A percentile compares a stretch with the other conserved stretches of the same genome.
Evolutionary conservation across 2,113 vertebrate species (phyloP).

Genomic region (Tetrax tetrax): DNA sequence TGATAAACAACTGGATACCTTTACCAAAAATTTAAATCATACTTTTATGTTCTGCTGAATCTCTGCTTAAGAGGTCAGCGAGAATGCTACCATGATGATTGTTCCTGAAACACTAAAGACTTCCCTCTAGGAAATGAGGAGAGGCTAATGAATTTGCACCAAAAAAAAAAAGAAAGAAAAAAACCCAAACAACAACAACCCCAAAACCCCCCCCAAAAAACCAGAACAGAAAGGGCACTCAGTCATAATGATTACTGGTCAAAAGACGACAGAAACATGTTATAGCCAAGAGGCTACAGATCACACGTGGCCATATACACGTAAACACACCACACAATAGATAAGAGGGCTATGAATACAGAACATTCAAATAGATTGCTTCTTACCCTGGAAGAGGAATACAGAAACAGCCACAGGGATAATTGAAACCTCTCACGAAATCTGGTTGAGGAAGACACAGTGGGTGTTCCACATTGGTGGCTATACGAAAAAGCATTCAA

Average conservation of each 20-base stretch:
- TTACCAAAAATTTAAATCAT: neutral
- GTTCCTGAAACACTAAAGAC: neutral
- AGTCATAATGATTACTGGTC: neutral
- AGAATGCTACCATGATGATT: neutral
- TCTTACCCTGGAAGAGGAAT: slow-evolving; percentile 89
- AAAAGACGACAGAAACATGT: neutral
- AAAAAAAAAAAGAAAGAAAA: too few species aligned
- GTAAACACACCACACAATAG: neutral
- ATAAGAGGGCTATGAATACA: neutral
- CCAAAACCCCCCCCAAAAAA: too few species aligned
- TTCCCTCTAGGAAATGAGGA: neutral
- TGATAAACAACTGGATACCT: neutral
- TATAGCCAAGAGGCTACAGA: neutral
- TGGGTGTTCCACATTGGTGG: slow-evolving; percentile 84
- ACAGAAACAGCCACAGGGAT: slow-evolving; percentile 92
- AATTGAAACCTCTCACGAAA: slow-evolving; percentile 90
- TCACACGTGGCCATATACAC: neutral
- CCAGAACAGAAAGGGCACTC: neutral
- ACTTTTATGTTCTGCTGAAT: neutral
- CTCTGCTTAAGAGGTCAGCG: neutral
- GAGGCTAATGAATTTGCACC: neutral
- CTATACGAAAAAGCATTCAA: slow-evolving; percentile 69
- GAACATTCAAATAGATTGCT: neutral
- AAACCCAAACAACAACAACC: too few species aligned
- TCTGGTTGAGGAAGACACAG: slow-evolving; percentile 81